phyloP scores from a whole-genome alignment of 2,113 vertebrate genomes.

The Colius striatus region DNA sequence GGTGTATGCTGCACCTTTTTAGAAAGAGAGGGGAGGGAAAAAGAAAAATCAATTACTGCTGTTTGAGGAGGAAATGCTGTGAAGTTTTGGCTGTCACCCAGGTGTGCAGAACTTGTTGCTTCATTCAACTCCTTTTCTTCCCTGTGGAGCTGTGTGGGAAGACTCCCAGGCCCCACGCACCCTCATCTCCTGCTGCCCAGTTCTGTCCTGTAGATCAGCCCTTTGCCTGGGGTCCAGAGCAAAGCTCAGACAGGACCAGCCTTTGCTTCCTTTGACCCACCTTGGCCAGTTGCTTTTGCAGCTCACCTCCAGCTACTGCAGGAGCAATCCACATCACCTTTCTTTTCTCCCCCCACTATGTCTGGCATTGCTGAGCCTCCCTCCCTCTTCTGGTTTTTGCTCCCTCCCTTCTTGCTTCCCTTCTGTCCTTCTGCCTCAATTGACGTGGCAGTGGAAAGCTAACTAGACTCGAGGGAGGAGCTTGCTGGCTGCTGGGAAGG shows the following conservation, averaged over 20 bases:
- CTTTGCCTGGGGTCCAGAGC: background rate
- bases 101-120: background rate
- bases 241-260: background rate
- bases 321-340: slow-evolving; percentile 37
- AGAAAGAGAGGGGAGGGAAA: background rate
- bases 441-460: slow-evolving; percentile 93
- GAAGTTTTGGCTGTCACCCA: slow-evolving; percentile 29
- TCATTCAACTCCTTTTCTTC: slow-evolving; percentile 30
- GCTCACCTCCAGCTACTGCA: slow-evolving; percentile 48
- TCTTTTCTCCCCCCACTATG: slow-evolving; percentile 16
- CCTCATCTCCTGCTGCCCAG: background rate
- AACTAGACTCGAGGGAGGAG: slow-evolving; percentile 84
- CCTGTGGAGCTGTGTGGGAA: slow-evolving; percentile 1
- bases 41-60: background rate
- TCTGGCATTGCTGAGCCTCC: slow-evolving; percentile 63
- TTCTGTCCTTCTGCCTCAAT: slow-evolving; percentile 80
- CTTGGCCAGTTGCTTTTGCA: slow-evolving; percentile 62
- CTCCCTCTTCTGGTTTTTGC: slow-evolving; percentile 64
- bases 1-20: slow-evolving; percentile 2
- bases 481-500: slow-evolving; percentile 85
- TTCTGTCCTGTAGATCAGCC: background rate
- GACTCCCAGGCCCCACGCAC: slow-evolving; percentile 35
- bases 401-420: slow-evolving; percentile 69
- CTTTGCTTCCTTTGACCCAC: slow-evolving; percentile 38
- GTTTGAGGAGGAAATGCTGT: background rate